Base-by-base conservation (phyloP, 2,797 vertebrate species). In the Pristis pectinata region DNA sequence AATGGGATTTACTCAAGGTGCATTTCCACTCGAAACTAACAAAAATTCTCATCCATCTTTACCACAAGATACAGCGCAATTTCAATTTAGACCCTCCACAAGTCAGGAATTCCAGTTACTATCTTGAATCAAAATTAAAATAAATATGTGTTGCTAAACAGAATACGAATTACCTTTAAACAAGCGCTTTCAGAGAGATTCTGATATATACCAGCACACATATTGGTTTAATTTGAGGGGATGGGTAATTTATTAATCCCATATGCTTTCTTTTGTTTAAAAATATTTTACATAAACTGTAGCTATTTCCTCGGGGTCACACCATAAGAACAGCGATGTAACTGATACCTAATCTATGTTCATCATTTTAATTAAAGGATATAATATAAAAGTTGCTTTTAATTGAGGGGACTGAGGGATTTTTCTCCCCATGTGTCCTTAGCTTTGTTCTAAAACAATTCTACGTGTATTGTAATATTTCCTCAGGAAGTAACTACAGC, bases 351-450 rank as follows among this genome's bases (percentile, higher is more conserved):
- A 53, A 76, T 76, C 92, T 76, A 72, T 34, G 70, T 76, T 94
- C 70, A 76, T 94, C 53, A 93, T 93, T 74, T 93, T 93, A 93
- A 93, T 93, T 93, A 74, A 74, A 93, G 92, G 92, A 56, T 93
- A 53, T 76, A 76, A 94, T 94, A 74, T 74, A 13, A 70, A 72
- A 72, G 64, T 59, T 93, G 44, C 17, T 94, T 44, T 19, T 15
- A 94, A 94, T 94, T 74, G 70, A 94, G 24, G 44, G 70, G 13
- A 34, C 24, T 34, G 70, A 72, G 37, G 49, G 15, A 15, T 74
- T n/a, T 70, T 76, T 76, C n/a, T 56, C 44, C 44, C 19, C 10
- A 37, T 22, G 37, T 67, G 22, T 24, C 3, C n/a, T 91, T 41
- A 91, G 87, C n/a, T 76, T 30, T 53, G 92, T 53, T 94, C 44